Percentiles rank a stretch among this genome's conserved stretches.
Evolutionary conservation across 2,888 invertebrate genomes (phyloP).

Genomic region (Sinohyriopsis cumingii): DNA sequence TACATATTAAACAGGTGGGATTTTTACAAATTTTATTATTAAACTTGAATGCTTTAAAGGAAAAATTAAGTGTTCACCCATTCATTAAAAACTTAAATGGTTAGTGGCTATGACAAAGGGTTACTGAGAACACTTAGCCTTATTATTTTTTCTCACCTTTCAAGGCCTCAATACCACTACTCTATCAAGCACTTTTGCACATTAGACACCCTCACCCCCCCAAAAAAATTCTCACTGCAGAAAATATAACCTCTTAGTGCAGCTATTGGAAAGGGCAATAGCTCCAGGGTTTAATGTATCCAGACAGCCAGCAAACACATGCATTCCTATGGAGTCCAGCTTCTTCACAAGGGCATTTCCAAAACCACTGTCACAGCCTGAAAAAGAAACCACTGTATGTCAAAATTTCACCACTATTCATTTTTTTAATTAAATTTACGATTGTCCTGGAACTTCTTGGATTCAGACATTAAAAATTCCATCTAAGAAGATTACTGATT

Average conservation of each 20-base stretch:
- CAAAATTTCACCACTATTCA: no score
- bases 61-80: neutral
- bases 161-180: neutral
- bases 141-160: neutral
- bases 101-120: neutral
- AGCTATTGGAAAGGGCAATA: slow-evolving; percentile 56
- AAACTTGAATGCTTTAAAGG: no score
- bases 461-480: neutral
- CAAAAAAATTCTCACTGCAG: no score
- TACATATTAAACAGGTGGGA: no score
- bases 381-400: slow-evolving; percentile 8
- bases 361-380: slow-evolving; percentile 71
- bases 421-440: neutral
- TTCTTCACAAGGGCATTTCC: slow-evolving; percentile 67
- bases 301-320: slow-evolving; percentile 68
- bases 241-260: slow-evolving; percentile 58
- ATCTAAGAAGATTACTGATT: neutral
- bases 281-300: slow-evolving; percentile 63
- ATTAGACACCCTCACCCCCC: no score
- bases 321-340: slow-evolving; percentile 68
- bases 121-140: neutral
- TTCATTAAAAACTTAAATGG: neutral
- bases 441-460: neutral
- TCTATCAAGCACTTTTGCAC: neutral
- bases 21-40: no score